A percentile compares a stretch with the other conserved stretches of the same genome.
These are phyloP conservation scores for Ataeniobius toweri DNA, from an alignment of 2,797 vertebrate species.

Conservation along the genomic window DNA sequence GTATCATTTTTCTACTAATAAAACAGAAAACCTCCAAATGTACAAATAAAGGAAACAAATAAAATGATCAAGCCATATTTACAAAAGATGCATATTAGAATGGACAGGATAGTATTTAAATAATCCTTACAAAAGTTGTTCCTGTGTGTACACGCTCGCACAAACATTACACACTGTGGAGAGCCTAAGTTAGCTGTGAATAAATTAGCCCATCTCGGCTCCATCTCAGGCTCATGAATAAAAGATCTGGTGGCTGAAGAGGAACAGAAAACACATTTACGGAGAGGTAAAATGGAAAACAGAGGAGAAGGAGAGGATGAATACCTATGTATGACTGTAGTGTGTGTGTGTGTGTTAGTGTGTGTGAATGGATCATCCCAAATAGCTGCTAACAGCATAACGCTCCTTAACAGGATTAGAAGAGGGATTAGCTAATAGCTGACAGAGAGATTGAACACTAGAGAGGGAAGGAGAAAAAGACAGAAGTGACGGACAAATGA, in stretches of 20 bases:
- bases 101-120: slow-evolving; percentile 44
- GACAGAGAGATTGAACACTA: slow-evolving; percentile 65
- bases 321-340: slow-evolving; percentile 37
- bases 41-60: slow-evolving; percentile 19
- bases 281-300: slow-evolving; percentile 73
- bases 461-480: slow-evolving; percentile 40
- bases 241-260: slow-evolving; percentile 76
- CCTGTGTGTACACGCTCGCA: slow-evolving; percentile 24
- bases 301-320: slow-evolving; percentile 60
- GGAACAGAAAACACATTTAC: slow-evolving; percentile 77
- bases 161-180: slow-evolving; percentile 53
- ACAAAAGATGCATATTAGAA: slow-evolving; percentile 38
- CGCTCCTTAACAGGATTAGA: slow-evolving; percentile 84
- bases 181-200: slow-evolving; percentile 75
- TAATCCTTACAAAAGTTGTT: slow-evolving; percentile 57
- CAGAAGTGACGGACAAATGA: slow-evolving; percentile 39
- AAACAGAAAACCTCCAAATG: slow-evolving; percentile 28
- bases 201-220: slow-evolving; percentile 77
- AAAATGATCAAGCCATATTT: slow-evolving; percentile 29
- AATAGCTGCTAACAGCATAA: slow-evolving; percentile 83
- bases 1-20: slow-evolving; percentile 24
- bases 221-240: slow-evolving; percentile 76
- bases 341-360: slow-evolving; percentile 33
- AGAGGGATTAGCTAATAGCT: slow-evolving; percentile 82
- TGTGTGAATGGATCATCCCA: slow-evolving; percentile 75